These are phyloP conservation scores for Epinephelus awoara DNA, from an alignment of 2,797 vertebrate genomes.

Conservation along the genomic window DNA sequence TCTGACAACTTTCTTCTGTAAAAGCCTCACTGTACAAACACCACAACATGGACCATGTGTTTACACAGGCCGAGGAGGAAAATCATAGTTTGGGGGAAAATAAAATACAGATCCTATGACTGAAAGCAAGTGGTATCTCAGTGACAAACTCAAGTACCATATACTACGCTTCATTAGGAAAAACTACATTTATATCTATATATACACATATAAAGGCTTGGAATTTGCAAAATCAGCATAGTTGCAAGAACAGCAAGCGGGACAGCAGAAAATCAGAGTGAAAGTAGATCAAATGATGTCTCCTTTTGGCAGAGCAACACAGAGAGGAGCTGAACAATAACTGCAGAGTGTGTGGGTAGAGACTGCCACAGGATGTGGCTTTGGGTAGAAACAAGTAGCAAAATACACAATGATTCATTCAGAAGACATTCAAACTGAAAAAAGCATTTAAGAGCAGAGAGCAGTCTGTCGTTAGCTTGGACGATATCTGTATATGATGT, in stretches of 20 bases:
- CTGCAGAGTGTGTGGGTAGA: conserved; percentile 30
- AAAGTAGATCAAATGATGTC: conserved; percentile 8
- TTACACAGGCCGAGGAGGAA: not conserved
- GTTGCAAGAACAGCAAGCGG: conserved; percentile 22
- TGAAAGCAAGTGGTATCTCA: conserved; percentile 20
- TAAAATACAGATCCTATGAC: conserved; percentile 9
- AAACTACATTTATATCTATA: conserved; percentile 39
- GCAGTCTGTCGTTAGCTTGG: conserved; percentile 37
- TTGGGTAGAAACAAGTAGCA: conserved; percentile 48
- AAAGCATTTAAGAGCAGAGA: conserved; percentile 35
- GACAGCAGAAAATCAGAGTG: conserved; percentile 11
- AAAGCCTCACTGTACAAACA: not conserved
- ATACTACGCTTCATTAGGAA: conserved; percentile 31
- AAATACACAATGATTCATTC: conserved; percentile 52
- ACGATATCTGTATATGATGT: conserved; percentile 51
- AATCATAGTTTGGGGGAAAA: not conserved
- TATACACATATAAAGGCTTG: conserved; percentile 41
- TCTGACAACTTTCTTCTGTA: not conserved
- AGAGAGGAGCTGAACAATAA: conserved; percentile 16
- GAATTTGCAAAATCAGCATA: conserved; percentile 19
- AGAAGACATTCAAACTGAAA: conserved; percentile 53
- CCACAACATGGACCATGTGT: not conserved
- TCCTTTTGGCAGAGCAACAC: conserved; percentile 29
- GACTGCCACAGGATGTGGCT: conserved; percentile 67
- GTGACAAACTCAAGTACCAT: conserved; percentile 42